Evolutionary conservation across 2,113 vertebrate species (phyloP).

Genomic region (Tachycineta bicolor): DNA sequence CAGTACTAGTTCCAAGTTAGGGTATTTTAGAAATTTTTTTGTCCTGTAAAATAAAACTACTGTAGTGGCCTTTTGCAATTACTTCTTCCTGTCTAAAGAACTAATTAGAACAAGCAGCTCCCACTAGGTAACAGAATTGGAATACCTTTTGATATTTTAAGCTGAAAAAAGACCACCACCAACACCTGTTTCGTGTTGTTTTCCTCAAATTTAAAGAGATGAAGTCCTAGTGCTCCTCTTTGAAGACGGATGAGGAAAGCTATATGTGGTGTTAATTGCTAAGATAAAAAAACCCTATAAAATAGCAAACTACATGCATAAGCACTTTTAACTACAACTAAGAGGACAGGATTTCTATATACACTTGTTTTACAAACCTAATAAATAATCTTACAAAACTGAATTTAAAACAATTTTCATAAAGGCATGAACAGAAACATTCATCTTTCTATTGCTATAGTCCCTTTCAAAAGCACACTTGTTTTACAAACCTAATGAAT

Average conservation of each 20-base stretch:
- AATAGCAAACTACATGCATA: rapidly evolving
- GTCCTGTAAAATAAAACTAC: background rate
- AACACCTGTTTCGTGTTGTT: rapidly evolving
- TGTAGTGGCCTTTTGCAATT: rapidly evolving
- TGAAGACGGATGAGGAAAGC: rapidly evolving
- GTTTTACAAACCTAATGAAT: too few relatives aligned
- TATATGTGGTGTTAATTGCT: rapidly evolving
- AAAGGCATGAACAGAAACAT: background rate
- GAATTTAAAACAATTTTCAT: background rate
- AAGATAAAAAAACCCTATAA: background rate
- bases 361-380: too few relatives aligned
- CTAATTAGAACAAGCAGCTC: background rate
- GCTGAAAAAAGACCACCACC: background rate
- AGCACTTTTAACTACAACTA: background rate
- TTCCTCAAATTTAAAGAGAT: background rate
- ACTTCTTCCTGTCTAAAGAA: background rate
- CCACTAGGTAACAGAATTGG: rapidly evolving
- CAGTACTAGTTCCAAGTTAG: background rate
- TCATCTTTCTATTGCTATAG: rapidly evolving
- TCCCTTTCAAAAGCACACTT: background rate
- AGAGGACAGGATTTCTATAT: too few relatives aligned
- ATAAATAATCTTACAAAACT: rapidly evolving
- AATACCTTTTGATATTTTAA: background rate
- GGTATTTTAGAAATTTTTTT: background rate
- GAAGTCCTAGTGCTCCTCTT: background rate